Evolutionary conservation across 2,113 vertebrate species (phyloP), one percentile per base, ranked within the genome.

Genomic region (Rhabdomys dilectus): DNA sequence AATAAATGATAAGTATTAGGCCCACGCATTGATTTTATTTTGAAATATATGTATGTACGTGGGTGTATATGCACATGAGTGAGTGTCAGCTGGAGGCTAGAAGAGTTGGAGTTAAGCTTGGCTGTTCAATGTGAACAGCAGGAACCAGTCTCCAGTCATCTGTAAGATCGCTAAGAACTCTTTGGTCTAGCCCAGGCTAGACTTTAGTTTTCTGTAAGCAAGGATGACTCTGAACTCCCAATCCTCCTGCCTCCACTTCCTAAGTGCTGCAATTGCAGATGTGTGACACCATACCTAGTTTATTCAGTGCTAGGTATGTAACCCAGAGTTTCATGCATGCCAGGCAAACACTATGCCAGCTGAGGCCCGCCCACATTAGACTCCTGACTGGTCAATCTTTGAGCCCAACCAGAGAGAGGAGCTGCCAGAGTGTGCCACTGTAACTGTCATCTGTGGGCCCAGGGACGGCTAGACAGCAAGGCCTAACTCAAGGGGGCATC

Each of bases 1-100:
- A 22, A 82, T n/a, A 95, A 48, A 21, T 31, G 72, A 88, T 12
- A 92, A 84, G 48, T 29, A 6, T 97, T 53, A 96, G 91, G 78
- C 39, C 29, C 82, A 7, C 21, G 29, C 34, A 66, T 66, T 64
- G 66, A 34, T 34, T 85, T 19, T 66, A 42, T 42, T 85, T 48
- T 64, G 26, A 86, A 22, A 36, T 48, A 48, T 22, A 17, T 22
- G 39, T 31, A 13, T 58, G 17, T 29, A 39, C 39, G 22, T 82
- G 80, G 12, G 17, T 29, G 24, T 11, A 22, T 16, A 7, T 31
- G 39, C 39, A 31, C 5, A 7, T 3, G 36, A 56, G 34, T 39
- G 5, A 42, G 60, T 34, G 29, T 31, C 84, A 21, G 26, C 12
- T 12, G 16, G 39, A 64, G 60, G 26, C 39, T 3, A 17, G 31